These are phyloP conservation scores for Drosophila diplacantha DNA, from an alignment of 2,888 invertebrate genomes.

Conservation along the genomic window DNA sequence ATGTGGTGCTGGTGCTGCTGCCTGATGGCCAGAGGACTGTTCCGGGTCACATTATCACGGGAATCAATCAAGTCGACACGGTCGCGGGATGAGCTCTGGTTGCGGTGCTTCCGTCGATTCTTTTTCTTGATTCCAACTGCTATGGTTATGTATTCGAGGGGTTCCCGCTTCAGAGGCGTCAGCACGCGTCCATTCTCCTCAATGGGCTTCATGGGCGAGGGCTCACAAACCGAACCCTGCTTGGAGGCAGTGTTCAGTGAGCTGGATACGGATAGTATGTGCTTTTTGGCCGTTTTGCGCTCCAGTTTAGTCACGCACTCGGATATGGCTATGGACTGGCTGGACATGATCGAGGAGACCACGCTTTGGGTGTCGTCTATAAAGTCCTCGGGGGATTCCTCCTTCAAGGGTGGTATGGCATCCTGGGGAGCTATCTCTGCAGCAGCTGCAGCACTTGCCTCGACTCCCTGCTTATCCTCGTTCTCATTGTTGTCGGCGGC, in stretches of 20 bases:
- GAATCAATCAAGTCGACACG: conserved; percentile 81
- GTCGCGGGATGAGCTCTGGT: conserved; percentile 79
- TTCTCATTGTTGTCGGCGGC: conserved; percentile 90
- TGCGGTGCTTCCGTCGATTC: conserved; percentile 83
- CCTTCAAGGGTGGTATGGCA: conserved; percentile 84
- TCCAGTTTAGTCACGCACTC: conserved; percentile 82
- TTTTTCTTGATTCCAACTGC: conserved; percentile 84
- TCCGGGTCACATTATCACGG: conserved; percentile 5
- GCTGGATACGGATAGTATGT: conserved; percentile 70
- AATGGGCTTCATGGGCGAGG: conserved; percentile 52
- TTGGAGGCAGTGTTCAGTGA: conserved; percentile 40
- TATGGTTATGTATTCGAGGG: conserved; percentile 86
- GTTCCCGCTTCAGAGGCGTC: conserved; percentile 84
- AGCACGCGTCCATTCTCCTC: conserved; percentile 79
- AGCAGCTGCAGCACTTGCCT: conserved; percentile 3
- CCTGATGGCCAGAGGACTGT: conserved; percentile 16
- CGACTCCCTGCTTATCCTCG: conserved; percentile 84
- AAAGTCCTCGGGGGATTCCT: conserved; percentile 81
- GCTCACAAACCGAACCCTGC: conserved; percentile 21
- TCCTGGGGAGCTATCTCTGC: conserved; percentile 71
- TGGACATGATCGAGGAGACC: conserved; percentile 86
- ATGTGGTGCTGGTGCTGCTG: conserved; percentile 8
- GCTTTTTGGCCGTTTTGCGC: conserved; percentile 78
- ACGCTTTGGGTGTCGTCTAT: conserved; percentile 84
- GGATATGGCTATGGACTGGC: conserved; percentile 84